phyloP scores from a whole-genome alignment of 2,888 invertebrate species.

The Rhimphoctona megacephalus region DNA sequence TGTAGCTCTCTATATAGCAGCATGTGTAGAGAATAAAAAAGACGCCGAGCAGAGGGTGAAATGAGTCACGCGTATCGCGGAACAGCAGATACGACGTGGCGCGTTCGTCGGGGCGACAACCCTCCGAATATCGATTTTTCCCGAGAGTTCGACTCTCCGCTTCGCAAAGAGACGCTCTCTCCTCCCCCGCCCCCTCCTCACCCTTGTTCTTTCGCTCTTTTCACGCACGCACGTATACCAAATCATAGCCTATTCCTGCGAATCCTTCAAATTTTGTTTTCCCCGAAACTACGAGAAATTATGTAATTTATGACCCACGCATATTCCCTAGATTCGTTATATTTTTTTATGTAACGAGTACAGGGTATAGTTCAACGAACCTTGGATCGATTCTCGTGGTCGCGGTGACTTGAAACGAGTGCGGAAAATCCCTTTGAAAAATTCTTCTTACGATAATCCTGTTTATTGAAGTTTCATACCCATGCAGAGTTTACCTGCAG shows the following conservation, averaged over 20 bases:
- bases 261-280: background rate
- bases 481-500: background rate
- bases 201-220: conserved; percentile 66
- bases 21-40: conserved; percentile 66
- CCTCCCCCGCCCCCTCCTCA: conserved; percentile 71
- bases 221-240: conserved; percentile 65
- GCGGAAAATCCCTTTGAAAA: background rate
- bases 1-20: conserved; percentile 41
- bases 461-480: background rate
- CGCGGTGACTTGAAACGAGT: background rate
- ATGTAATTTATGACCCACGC: background rate
- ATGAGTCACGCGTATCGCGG: conserved; percentile 83
- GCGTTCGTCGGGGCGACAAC: conserved; percentile 79
- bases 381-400: conserved; percentile 15
- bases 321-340: background rate
- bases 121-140: conserved; percentile 83
- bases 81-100: conserved; percentile 79
- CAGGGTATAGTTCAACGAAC: conserved; percentile 12
- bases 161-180: conserved; percentile 74
- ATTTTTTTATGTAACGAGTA: no score
- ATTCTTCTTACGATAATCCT: background rate
- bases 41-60: conserved; percentile 71
- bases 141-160: conserved; percentile 47
- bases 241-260: background rate
- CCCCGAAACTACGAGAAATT: background rate